A percentile compares a stretch with the other conserved stretches of the same genome.
Evolutionary conservation across 2,888 invertebrate genomes (phyloP).

Genomic region (Eilema caniola): DNA sequence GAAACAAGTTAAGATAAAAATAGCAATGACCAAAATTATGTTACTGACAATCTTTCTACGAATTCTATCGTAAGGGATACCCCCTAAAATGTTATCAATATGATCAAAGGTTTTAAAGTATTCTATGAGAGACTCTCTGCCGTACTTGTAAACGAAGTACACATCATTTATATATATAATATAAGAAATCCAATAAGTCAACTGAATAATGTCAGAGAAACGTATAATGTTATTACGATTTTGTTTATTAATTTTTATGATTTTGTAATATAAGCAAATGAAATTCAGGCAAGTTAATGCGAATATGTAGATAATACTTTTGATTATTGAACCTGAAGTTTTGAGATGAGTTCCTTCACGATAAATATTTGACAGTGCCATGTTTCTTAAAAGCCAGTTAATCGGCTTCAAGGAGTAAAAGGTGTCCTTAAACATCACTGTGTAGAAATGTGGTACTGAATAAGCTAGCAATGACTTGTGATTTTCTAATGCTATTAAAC

Average conservation of each 20-base stretch:
- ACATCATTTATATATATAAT: constrained; percentile 46
- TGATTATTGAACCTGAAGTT: constrained; percentile 22
- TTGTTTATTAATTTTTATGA: constrained; percentile 9
- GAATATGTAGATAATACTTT: constrained; percentile 15
- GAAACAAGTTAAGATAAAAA: constrained; percentile 5
- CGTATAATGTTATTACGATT: constrained; percentile 6
- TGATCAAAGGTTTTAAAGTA: constrained; percentile 44
- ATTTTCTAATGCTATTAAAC: not conserved
- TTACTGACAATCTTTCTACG: constrained; percentile 28
- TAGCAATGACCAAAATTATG: constrained; percentile 17
- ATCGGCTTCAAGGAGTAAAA: constrained; percentile 30
- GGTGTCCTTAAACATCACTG: constrained; percentile 24
- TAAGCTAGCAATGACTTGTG: constrained; percentile 1
- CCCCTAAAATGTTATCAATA: constrained; percentile 46
- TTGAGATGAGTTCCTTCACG: constrained; percentile 23
- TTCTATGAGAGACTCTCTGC: constrained; percentile 30
- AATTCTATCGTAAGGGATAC: constrained; percentile 39
- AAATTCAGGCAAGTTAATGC: constrained; percentile 29
- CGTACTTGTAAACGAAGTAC: constrained; percentile 38
- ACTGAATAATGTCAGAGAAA: constrained; percentile 35
- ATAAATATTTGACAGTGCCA: constrained; percentile 33
- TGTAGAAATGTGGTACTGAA: not conserved
- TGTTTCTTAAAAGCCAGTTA: constrained; percentile 28
- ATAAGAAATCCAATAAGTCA: constrained; percentile 39
- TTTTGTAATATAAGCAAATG: constrained; percentile 27